Evolutionary conservation across 2,888 invertebrate species (phyloP).

Genomic region (Drosophila phalerata): DNA sequence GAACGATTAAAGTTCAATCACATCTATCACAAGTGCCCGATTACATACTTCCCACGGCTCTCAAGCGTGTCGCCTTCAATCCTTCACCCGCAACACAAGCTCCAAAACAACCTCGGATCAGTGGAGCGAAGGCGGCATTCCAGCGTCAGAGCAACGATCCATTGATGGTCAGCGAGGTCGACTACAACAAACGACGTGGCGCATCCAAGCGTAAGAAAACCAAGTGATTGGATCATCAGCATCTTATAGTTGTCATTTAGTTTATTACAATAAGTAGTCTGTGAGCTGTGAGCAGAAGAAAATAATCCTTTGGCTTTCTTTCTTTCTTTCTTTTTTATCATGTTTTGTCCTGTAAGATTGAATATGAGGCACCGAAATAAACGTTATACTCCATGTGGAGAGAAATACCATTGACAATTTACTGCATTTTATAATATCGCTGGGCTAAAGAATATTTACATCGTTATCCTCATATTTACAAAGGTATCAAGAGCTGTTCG

Average conservation of each 20-base stretch:
- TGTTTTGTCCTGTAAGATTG: not conserved
- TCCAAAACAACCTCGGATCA: constrained; percentile 57
- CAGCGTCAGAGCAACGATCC: constrained; percentile 83
- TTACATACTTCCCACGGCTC: constrained; percentile 93
- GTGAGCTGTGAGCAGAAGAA: not conserved
- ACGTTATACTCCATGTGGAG: not conserved
- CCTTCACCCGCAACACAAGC: not conserved
- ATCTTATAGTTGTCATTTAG: not conserved
- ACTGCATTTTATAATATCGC: not conserved
- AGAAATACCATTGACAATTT: not conserved
- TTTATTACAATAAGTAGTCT: not conserved
- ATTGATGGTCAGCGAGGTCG: constrained; percentile 83
- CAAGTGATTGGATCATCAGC: constrained; percentile 13
- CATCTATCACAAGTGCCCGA: constrained; percentile 97
- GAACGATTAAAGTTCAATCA: constrained; percentile 92
- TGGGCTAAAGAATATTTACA: too few species aligned
- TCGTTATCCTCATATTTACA: too few species aligned
- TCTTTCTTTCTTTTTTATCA: not conserved
- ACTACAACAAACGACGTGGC: constrained; percentile 78
- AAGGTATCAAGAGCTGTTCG: too few species aligned
- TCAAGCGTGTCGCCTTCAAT: constrained; percentile 88
- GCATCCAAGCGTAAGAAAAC: constrained; percentile 34
- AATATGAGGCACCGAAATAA: not conserved
- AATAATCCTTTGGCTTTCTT: not conserved
- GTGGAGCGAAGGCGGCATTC: constrained; percentile 80